Conservation (phyloP, 2,888 invertebrate species). For the Junonia oenone region DNA sequence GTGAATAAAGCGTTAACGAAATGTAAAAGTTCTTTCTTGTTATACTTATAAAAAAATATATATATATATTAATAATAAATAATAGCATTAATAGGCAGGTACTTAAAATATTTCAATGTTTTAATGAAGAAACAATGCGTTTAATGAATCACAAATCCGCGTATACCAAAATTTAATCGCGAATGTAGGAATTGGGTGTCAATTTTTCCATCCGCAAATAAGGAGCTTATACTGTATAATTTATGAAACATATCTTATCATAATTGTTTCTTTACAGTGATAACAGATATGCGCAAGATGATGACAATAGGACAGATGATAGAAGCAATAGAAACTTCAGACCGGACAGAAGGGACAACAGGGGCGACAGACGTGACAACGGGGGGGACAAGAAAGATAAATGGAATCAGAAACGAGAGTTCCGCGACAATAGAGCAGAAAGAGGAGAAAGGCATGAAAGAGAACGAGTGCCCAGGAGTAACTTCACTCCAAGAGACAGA, state of each 20-base stretch:
- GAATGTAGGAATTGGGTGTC: too few relatives aligned
- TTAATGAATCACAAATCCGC: too few relatives aligned
- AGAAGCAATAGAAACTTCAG: conserved; percentile 35
- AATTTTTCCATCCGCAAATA: too few relatives aligned
- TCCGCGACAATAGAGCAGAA: conserved; percentile 37
- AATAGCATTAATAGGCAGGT: too few relatives aligned
- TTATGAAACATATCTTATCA: not conserved
- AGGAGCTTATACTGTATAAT: too few relatives aligned
- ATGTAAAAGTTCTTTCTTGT: too few relatives aligned
- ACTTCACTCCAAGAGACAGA: conserved; percentile 60
- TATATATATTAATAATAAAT: too few relatives aligned
- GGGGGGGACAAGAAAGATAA: conserved; percentile 1
- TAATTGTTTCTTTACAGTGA: conserved; percentile 31
- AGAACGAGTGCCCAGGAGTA: conserved; percentile 39
- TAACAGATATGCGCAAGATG: conserved; percentile 48
- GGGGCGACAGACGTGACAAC: conserved; percentile 37
- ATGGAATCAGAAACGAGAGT: conserved; percentile 43
- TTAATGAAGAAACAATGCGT: too few relatives aligned
- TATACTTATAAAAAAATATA: too few relatives aligned
- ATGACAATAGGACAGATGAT: conserved; percentile 46
- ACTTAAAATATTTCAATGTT: too few relatives aligned
- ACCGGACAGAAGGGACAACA: conserved; percentile 39
- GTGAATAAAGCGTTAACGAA: too few relatives aligned
- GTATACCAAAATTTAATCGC: too few relatives aligned
- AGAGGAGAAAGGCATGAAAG: conserved; percentile 41